Evolutionary conservation across 1,140 invertebrate species (phyloP), one percentile per base, ranked within the genome.

Genomic region (Tribolium madens): DNA sequence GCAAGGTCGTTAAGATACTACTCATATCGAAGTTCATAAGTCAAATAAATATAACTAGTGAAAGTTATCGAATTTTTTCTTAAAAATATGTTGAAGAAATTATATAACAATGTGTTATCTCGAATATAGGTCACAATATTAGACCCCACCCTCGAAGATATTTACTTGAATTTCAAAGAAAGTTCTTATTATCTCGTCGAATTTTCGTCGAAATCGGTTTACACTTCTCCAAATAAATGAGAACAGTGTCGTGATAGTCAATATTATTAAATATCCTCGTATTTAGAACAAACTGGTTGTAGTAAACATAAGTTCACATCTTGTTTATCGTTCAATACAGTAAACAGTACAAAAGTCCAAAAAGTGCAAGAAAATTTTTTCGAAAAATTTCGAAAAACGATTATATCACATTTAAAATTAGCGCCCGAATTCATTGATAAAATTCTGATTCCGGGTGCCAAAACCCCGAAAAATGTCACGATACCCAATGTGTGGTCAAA

Each of bases 331-430:
- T 64, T 12, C 21, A 57, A n/a, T 64, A 33, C 57, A 64, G 57
- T 64, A 64, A 64, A 64, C 57, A 64, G 57, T 64, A 64, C 57
- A 64, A 31, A 42, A 64, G 57, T 64, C 57, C 57, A 64, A 64
- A 64, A 64, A 33, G 57, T 64, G 57, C 57, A 64, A n/a, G 36
- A 36, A 3, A 4, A 26, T n/a, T 42, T 42, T 42, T 31, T 31
- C 26, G 6, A 31, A 6, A 3, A 31, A 31, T 31, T 3, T 42
- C 21, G 21, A 26, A 26, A 21, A 26, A 26, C 0, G n/a, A n/a
- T n/a, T n/a, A n/a, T n/a, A n/a, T n/a, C 21, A 7, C 53, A 10
- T 1, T 64, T 64, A 64, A 64, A 64, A 33, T 64, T 64, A 64
- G 57, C 57, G 12, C 26, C 12, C n/a, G 31, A 64, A 64, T 64